phyloP scores from a whole-genome alignment of 2,113 vertebrate species.

The Ceyx cyanopectus region DNA sequence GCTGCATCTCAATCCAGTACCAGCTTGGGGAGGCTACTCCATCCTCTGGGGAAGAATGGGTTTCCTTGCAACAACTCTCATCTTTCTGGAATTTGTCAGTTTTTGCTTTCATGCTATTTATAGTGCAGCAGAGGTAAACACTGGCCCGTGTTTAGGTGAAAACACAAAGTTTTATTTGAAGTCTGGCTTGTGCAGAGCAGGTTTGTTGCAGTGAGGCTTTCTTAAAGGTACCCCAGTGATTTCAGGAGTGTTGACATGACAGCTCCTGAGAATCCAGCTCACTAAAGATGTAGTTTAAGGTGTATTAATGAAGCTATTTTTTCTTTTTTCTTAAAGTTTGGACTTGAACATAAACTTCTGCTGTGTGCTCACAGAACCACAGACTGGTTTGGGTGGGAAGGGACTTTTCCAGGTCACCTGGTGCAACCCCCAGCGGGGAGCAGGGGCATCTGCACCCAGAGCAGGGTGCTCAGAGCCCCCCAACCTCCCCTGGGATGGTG shows the following conservation, averaged over 20 bases:
- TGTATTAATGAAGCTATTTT: not conserved
- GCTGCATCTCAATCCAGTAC: not conserved
- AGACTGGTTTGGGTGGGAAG: not conserved
- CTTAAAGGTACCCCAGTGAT: not conserved
- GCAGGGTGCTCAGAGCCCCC: not conserved
- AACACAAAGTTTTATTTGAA: constrained; percentile 67
- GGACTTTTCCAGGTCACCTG: not conserved
- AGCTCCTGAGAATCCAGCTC: not conserved
- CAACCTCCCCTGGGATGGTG: too few species aligned
- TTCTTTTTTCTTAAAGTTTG: not conserved
- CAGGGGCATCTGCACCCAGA: not conserved
- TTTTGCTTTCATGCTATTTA: constrained; percentile 71
- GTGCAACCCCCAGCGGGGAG: too few species aligned
- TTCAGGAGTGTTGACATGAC: not conserved
- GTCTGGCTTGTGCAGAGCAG: not conserved
- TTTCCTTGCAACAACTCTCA: constrained; percentile 30
- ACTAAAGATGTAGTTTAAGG: rapidly evolving
- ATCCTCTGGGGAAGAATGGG: not conserved
- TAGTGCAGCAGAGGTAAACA: constrained; percentile 59
- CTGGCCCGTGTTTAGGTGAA: constrained; percentile 55
- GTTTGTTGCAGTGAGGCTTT: not conserved
- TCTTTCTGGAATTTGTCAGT: constrained; percentile 59
- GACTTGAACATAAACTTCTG: not conserved
- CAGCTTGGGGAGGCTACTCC: not conserved
- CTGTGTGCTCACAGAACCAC: not conserved